phyloP scores from a whole-genome alignment of 2,888 invertebrate species.

The Lasioglossum lativentre region DNA sequence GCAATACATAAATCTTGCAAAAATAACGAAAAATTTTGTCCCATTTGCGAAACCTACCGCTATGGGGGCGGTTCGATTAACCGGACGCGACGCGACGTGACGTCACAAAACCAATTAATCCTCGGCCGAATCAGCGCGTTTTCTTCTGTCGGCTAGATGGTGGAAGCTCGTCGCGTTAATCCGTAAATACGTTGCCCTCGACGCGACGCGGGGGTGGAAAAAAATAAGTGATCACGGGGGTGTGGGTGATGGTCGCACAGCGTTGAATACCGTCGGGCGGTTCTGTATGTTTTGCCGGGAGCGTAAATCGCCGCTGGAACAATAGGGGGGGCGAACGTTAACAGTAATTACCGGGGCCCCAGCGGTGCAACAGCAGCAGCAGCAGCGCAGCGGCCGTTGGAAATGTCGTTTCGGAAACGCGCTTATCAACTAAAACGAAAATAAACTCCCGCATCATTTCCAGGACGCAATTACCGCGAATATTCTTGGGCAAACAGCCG shows the following conservation, averaged over 20 bases:
- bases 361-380: background rate
- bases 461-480: slow-evolving; percentile 54
- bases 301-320: slow-evolving; percentile 18
- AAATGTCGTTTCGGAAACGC: slow-evolving; percentile 40
- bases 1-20: too few species aligned
- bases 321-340: slow-evolving; percentile 24
- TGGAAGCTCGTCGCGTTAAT: background rate
- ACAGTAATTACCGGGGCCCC: slow-evolving; percentile 43
- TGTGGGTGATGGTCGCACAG: background rate
- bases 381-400: background rate
- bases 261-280: background rate
- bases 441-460: slow-evolving; percentile 28
- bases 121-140: background rate
- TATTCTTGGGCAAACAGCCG: slow-evolving; percentile 36
- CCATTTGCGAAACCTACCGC: background rate
- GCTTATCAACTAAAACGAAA: slow-evolving; percentile 39
- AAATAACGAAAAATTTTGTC: too few species aligned
- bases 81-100: too few species aligned
- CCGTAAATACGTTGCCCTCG: background rate
- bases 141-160: background rate
- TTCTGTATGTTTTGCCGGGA: background rate
- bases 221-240: background rate
- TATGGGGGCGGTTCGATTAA: background rate
- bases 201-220: background rate
- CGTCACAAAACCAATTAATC: background rate